phyloP scores from a whole-genome alignment of 2,888 invertebrate species.

The Omphaloscelis lunosa region DNA sequence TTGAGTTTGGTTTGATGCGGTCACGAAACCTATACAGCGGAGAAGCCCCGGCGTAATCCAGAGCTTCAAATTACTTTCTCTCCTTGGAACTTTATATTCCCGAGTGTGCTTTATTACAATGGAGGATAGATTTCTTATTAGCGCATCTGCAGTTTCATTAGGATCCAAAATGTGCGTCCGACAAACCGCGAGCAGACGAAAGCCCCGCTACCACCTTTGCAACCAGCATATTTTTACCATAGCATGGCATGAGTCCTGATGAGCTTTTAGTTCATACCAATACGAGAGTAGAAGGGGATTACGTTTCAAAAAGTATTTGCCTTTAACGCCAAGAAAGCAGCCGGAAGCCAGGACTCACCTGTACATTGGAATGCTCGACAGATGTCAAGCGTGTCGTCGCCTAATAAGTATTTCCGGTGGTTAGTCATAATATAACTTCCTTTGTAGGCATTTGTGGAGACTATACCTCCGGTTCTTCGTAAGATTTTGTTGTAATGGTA shows the following conservation, averaged over 20 bases:
- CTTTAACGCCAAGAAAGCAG: constrained; percentile 27
- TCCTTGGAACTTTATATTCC: no score
- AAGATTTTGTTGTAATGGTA: neutral
- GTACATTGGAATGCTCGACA: constrained; percentile 54
- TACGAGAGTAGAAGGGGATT: neutral
- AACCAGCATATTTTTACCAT: neutral
- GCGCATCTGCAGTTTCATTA: no score
- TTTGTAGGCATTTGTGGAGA: constrained; percentile 29
- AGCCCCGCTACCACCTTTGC: neutral
- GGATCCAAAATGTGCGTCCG: neutral
- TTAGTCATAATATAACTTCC: constrained; percentile 51
- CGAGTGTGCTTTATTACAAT: no score
- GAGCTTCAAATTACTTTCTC: no score
- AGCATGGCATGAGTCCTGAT: neutral
- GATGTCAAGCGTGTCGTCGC: constrained; percentile 59
- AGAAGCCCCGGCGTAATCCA: no score
- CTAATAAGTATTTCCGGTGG: constrained; percentile 53
- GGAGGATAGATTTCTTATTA: no score
- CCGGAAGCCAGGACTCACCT: constrained; percentile 38
- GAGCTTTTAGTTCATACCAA: neutral
- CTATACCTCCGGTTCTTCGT: constrained; percentile 9
- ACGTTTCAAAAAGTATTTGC: constrained; percentile 1
- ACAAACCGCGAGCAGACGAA: no score
- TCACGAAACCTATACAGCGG: no score
- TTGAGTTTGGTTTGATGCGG: no score